Percentiles rank a stretch among this genome's conserved stretches.
phyloP scores from a whole-genome alignment of 2,113 vertebrate genomes.

The Falcunculus frontatus region DNA sequence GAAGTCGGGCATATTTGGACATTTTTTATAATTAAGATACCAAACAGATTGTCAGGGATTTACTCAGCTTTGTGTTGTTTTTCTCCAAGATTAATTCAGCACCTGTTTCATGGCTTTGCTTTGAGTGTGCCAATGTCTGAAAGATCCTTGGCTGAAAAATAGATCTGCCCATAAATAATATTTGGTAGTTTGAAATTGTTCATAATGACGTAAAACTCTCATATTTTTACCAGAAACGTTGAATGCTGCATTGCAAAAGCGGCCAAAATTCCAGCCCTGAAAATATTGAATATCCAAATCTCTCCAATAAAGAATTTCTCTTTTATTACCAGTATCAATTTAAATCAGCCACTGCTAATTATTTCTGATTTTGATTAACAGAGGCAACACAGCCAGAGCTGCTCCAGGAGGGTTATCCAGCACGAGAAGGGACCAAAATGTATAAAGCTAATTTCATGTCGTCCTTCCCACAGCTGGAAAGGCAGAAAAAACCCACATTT shows the following conservation, averaged over 20 bases:
- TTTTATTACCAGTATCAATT: not conserved
- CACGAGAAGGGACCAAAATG: not conserved
- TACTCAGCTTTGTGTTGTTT: not conserved
- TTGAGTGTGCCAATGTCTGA: not conserved
- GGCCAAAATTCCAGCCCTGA: not conserved
- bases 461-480: not conserved
- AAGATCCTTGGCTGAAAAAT: not conserved
- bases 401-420: not conserved
- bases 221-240: fast-evolving
- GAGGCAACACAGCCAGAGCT: not conserved
- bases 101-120: not conserved
- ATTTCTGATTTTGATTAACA: not conserved
- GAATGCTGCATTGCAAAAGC: not conserved
- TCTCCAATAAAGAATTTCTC: not conserved
- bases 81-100: not conserved
- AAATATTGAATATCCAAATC: not conserved
- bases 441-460: not conserved
- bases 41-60: constrained; percentile 8
- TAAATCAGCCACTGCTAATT: not conserved
- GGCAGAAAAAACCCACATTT: not conserved
- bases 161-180: not conserved
- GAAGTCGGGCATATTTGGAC: not conserved
- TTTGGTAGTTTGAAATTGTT: not conserved
- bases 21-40: not conserved
- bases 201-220: not conserved